A percentile compares a stretch with the other conserved stretches of the same genome.
These are phyloP conservation scores for Conopomorpha cramerella DNA, from an alignment of 1,140 invertebrate species.

Conservation along the genomic window DNA sequence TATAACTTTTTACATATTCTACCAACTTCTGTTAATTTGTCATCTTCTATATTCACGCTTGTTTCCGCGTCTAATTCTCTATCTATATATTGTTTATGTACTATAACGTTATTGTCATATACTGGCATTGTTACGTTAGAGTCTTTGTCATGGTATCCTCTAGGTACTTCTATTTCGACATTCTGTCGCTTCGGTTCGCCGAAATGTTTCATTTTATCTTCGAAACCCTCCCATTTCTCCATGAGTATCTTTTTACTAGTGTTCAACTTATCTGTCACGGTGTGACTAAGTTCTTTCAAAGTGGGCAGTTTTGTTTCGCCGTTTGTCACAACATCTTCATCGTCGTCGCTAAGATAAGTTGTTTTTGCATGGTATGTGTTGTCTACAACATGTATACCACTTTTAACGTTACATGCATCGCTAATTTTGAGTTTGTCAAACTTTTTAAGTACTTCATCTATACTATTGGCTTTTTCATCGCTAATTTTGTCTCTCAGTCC, in stretches of 20 bases:
- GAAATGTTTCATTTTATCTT: slow-evolving; percentile 46
- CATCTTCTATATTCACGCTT: slow-evolving; percentile 44
- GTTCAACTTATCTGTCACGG: slow-evolving; percentile 53
- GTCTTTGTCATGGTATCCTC: not conserved
- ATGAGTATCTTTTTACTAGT: slow-evolving; percentile 55
- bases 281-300: slow-evolving; percentile 54
- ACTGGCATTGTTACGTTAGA: slow-evolving; percentile 6
- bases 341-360: slow-evolving; percentile 23
- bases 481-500: slow-evolving; percentile 48
- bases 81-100: too few species aligned
- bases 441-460: slow-evolving; percentile 36
- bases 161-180: slow-evolving; percentile 14
- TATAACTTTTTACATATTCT: slow-evolving; percentile 39
- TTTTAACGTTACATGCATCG: slow-evolving; percentile 49
- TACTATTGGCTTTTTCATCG: slow-evolving; percentile 19
- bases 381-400: slow-evolving; percentile 59
- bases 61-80: too few species aligned
- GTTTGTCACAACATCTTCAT: slow-evolving; percentile 15
- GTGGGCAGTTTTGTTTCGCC: slow-evolving; percentile 46
- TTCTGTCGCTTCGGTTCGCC: slow-evolving; percentile 22
- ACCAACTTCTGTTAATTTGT: slow-evolving; percentile 32
- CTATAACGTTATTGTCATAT: slow-evolving; percentile 27
- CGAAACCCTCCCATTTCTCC: slow-evolving; percentile 53
- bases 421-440: slow-evolving; percentile 39
- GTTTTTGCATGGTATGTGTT: slow-evolving; percentile 51